Base-by-base conservation (phyloP, 2,888 invertebrate species). In the Drosophila macrospina region DNA sequence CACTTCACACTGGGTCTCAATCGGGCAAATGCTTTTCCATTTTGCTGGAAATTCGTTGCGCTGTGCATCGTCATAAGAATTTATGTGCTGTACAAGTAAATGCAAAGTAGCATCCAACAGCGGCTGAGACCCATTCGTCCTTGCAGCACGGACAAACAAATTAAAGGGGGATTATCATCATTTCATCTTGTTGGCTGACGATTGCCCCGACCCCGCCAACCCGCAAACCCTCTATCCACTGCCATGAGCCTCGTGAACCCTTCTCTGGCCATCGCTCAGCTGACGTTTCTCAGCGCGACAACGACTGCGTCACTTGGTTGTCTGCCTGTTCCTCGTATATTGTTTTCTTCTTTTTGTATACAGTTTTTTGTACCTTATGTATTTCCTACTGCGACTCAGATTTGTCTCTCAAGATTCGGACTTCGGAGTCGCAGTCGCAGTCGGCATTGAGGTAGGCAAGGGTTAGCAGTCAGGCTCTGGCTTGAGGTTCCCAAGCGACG, bases 81-180 rank as follows among this genome's bases (percentile, higher is more conserved):
- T 59, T 73, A 78, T 75, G 57, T 52, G 50, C 32, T 16, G 2
- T 44, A 13, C 7, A 26, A 5, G 37, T 26, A 36, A 62, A 74
- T 78, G 78, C 74, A 78, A 74, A 77, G 55, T 56, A 70, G 66
- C 69, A 69, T 62, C 62, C 34, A 66, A 52, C 64, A 65, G 39
- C 50, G 50, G 28, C 45, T 39, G 26, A 32, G 55, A 76, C 74
- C 80, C 74, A 81, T 70, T 77, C 67, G 73, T 80, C 81, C 68
- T 72, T 74, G 69, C 54, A 32, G 45, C 66, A 41, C 34, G 69
- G 74, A 63, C 74, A 82, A 75, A 72, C 81, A 85, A 86, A 80
- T 86, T 85, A 82, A 87, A 75, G 77, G 73, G 72, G 80, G 78
- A 86, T 87, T 87, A 83, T 85, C 85, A 80, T 80, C 80, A 68